Evolutionary conservation across 2,888 invertebrate genomes (phyloP).

Genomic region (Onthophagus sagittarius): DNA sequence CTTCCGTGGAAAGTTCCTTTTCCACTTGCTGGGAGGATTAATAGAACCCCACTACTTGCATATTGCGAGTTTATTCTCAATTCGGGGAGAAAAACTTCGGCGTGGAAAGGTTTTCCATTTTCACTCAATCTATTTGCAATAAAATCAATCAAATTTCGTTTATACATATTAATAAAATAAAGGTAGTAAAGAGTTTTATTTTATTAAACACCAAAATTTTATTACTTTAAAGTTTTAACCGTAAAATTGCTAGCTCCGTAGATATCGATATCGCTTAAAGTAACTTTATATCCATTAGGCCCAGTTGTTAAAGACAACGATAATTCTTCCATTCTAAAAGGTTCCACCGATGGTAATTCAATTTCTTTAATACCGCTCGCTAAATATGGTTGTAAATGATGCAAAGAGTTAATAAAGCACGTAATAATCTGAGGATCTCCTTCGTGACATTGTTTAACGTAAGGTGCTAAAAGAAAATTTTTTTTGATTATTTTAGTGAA

Average conservation of each 20-base stretch:
- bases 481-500: not conserved
- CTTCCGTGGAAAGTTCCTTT: conserved; percentile 65
- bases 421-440: conserved; percentile 57
- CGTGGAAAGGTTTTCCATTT: conserved; percentile 63
- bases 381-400: conserved; percentile 58
- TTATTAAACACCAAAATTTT: not conserved
- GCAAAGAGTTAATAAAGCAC: conserved; percentile 57
- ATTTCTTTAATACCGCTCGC: conserved; percentile 61
- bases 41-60: conserved; percentile 63
- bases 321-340: conserved; percentile 60
- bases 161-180: too few relatives aligned
- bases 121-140: conserved; percentile 49
- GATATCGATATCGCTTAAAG: conserved; percentile 57
- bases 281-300: conserved; percentile 58
- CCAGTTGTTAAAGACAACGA: conserved; percentile 56
- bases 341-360: conserved; percentile 64
- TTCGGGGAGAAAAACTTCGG: conserved; percentile 60
- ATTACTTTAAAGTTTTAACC: conserved; percentile 56
- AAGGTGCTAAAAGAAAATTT: conserved; percentile 52
- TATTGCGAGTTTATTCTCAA: conserved; percentile 63
- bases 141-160: not conserved
- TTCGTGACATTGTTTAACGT: conserved; percentile 64
- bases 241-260: conserved; percentile 62
- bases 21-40: conserved; percentile 68
- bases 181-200: not conserved